Evolutionary conservation across 2,113 vertebrate species (phyloP).

Genomic region (Solea solea): DNA sequence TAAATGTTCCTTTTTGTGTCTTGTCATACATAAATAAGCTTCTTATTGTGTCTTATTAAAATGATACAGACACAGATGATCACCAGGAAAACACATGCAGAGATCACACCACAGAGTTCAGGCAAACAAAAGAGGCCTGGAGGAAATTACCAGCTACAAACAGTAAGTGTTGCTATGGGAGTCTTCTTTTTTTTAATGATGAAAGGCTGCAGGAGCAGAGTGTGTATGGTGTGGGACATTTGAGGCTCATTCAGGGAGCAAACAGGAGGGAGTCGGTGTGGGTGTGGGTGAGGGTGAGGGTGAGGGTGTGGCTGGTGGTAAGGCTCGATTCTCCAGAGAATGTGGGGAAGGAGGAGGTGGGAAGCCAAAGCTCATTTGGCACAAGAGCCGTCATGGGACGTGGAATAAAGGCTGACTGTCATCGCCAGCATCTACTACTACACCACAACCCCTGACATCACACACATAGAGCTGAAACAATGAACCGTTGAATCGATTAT

Average conservation of each 20-base stretch:
- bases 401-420: not conserved
- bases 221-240: conserved; percentile 25
- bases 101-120: not conserved
- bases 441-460: not conserved
- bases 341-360: not conserved
- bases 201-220: conserved; percentile 5
- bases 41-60: no score
- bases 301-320: not conserved
- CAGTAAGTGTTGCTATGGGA: conserved; percentile 32
- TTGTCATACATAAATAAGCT: no score
- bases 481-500: not conserved
- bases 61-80: no score
- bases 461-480: no score
- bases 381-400: conserved; percentile 16
- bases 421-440: not conserved
- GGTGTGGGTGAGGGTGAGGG: no score
- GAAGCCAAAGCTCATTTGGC: conserved; percentile 27
- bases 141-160: conserved; percentile 28
- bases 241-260: conserved; percentile 22
- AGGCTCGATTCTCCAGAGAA: conserved; percentile 6
- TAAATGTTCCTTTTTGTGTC: no score
- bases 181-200: conserved; percentile 13
- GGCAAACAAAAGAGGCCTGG: conserved; percentile 26
- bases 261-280: no score
- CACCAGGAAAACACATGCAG: no score